Percentiles rank a stretch among this genome's conserved stretches.
phyloP scores from a whole-genome alignment of 2,888 invertebrate genomes.

The Pilophorus perplexus region DNA sequence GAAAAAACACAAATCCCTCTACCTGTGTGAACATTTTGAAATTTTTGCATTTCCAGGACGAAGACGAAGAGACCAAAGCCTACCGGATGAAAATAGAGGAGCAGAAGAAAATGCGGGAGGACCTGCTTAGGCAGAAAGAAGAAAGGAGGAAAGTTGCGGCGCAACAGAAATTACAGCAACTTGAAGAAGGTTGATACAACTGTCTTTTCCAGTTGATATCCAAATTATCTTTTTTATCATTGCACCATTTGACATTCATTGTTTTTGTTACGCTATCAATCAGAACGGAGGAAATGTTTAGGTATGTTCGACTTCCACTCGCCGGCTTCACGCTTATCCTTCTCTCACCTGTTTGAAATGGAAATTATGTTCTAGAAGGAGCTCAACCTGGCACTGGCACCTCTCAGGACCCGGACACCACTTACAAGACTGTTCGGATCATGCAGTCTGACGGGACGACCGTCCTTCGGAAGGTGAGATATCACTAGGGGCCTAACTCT shows the following conservation, averaged over 20 bases:
- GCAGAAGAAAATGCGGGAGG: slow-evolving; percentile 55
- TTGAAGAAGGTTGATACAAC: slow-evolving; percentile 21
- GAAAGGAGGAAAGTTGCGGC: slow-evolving; percentile 52
- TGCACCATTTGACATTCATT: too few species aligned
- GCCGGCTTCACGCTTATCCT: too few species aligned
- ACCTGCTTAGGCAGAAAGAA: slow-evolving; percentile 55
- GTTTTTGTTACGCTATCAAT: too few species aligned
- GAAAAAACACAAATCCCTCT: background rate
- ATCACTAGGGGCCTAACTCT: background rate
- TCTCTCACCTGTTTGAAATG: too few species aligned
- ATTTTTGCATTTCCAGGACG: slow-evolving; percentile 43
- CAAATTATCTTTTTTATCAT: background rate
- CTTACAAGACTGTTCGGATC: slow-evolving; percentile 45
- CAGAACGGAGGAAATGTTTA: too few species aligned
- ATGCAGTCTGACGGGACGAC: slow-evolving; percentile 46
- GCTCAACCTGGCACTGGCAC: too few species aligned
- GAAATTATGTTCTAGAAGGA: too few species aligned
- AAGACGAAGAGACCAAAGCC: slow-evolving; percentile 54
- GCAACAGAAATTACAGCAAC: slow-evolving; percentile 40
- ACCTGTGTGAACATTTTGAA: background rate
- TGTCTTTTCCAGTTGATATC: too few species aligned
- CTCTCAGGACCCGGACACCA: background rate
- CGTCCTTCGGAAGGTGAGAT: slow-evolving; percentile 45
- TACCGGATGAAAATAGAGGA: slow-evolving; percentile 56
- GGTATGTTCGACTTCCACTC: too few species aligned